These are phyloP conservation scores for Pelochelys cantorii DNA, from an alignment of 2,797 vertebrate species.

Conservation along the genomic window DNA sequence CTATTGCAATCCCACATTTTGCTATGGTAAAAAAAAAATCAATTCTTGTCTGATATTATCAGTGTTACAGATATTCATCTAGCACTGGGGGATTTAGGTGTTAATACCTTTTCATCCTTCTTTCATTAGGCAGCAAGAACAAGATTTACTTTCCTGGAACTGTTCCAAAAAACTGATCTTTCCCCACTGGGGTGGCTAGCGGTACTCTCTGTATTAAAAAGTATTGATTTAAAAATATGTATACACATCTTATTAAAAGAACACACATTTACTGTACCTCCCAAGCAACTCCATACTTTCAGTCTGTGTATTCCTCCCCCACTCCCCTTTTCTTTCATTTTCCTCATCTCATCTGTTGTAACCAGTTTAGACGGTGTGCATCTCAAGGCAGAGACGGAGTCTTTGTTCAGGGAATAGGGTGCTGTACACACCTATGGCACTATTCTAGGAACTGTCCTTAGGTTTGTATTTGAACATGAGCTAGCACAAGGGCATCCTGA, in stretches of 20 bases:
- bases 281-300: background rate
- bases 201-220: background rate
- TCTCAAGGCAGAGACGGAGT: background rate
- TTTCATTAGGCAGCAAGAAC: slow-evolving; percentile 58
- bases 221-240: background rate
- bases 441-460: background rate
- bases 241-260: background rate
- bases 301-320: background rate
- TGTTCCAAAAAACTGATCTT: slow-evolving; percentile 53
- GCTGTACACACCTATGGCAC: background rate
- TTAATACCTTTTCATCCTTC: slow-evolving; percentile 65
- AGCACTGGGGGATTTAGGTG: slow-evolving; percentile 40
- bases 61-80: slow-evolving; percentile 65
- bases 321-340: background rate
- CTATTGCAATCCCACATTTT: slow-evolving; percentile 58
- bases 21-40: slow-evolving; percentile 41
- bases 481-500: background rate
- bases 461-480: background rate
- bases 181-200: background rate
- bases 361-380: background rate
- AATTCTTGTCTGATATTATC: slow-evolving; percentile 36
- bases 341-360: background rate
- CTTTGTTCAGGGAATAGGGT: background rate
- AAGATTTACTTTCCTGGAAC: slow-evolving; percentile 19
- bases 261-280: background rate